Conservation (phyloP, 2,797 vertebrate genomes). For the Pelodytes ibericus region DNA sequence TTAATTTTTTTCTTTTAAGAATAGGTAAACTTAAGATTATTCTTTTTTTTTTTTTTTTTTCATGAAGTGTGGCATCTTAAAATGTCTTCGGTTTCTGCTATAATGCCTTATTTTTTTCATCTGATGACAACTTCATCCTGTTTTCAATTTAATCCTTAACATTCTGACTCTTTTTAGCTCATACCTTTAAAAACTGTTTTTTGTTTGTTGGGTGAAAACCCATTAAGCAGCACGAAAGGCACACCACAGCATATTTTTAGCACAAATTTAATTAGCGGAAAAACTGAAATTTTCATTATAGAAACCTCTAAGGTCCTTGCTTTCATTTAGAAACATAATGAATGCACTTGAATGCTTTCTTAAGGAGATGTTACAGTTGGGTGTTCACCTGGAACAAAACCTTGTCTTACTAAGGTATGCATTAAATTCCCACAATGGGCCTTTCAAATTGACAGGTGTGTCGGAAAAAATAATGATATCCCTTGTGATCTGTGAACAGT, state of each 20-base stretch:
- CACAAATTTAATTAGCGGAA: neutral
- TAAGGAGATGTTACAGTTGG: constrained; percentile 13
- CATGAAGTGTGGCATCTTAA: too few species aligned
- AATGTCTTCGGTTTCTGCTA: too few species aligned
- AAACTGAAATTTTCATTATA: neutral
- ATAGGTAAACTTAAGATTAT: too few species aligned
- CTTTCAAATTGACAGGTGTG: constrained; percentile 1
- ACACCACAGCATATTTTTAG: constrained; percentile 6
- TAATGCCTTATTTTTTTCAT: too few species aligned
- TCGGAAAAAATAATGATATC: constrained; percentile 25
- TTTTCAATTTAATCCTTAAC: neutral
- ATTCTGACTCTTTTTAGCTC: constrained; percentile 18
- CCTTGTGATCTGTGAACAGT: neutral
- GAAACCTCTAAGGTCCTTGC: neutral
- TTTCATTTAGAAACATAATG: constrained; percentile 27
- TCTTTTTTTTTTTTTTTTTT: too few species aligned
- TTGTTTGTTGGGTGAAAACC: constrained; percentile 1
- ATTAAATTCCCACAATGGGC: constrained; percentile 13
- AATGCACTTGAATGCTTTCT: constrained; percentile 11
- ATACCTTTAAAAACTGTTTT: constrained; percentile 21
- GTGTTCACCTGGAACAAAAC: constrained; percentile 24
- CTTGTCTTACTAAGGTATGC: constrained; percentile 5
- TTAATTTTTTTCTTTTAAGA: too few species aligned
- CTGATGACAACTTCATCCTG: neutral
- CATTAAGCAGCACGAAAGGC: neutral